These are phyloP conservation scores for Suricata suricatta DNA, from an alignment of 2,113 vertebrate species.

Conservation along the genomic window DNA sequence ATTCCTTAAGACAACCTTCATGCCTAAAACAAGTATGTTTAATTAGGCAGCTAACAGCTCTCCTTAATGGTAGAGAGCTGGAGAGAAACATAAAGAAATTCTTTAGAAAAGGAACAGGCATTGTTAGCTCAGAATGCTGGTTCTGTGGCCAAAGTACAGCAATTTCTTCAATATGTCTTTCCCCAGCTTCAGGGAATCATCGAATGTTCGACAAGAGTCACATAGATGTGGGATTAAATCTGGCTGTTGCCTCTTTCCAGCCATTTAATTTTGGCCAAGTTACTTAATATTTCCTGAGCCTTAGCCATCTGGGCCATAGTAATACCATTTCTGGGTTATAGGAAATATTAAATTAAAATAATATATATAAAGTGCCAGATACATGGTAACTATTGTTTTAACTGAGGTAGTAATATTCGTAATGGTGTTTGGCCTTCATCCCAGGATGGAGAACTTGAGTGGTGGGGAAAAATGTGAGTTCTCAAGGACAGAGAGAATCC, in stretches of 20 bases:
- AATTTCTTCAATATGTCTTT: not conserved
- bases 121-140: no score
- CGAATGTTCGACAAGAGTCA: not conserved
- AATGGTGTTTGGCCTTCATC: conserved; percentile 37
- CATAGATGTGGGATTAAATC: not conserved
- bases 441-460: conserved; percentile 21
- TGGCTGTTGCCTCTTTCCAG: not conserved
- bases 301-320: not conserved
- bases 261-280: conserved; percentile 45
- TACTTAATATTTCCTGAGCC: conserved; percentile 39
- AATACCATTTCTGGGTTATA: conserved; percentile 46
- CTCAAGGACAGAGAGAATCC: not conserved
- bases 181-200: not conserved
- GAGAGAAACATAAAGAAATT: not conserved
- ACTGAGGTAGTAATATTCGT: conserved; percentile 42
- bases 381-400: conserved; percentile 30
- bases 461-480: not conserved
- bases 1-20: conserved; percentile 1
- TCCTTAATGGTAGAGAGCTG: not conserved
- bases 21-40: not conserved
- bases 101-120: not conserved
- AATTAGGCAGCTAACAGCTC: not conserved
- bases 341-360: conserved; percentile 61
- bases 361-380: not conserved
- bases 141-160: not conserved